Conservation (phyloP, 2,888 invertebrate genomes). For the Melanostoma mellinum region DNA sequence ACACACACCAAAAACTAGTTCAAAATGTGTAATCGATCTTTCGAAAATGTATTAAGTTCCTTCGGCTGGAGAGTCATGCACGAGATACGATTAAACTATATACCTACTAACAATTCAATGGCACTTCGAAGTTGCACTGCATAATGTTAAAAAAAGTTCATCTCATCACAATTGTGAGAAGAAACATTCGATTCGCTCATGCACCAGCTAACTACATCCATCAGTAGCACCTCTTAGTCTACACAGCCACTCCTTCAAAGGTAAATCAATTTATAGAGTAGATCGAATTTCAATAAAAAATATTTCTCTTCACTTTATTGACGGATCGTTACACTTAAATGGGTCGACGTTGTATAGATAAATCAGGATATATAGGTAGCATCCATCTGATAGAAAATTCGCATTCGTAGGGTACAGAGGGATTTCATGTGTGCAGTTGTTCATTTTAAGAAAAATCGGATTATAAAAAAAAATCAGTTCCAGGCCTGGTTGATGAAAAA, state of each 20-base stretch:
- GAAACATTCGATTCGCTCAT: slow-evolving; percentile 22
- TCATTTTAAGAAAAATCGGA: slow-evolving; percentile 41
- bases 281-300: slow-evolving; percentile 54
- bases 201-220: slow-evolving; percentile 53
- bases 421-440: slow-evolving; percentile 23
- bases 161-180: slow-evolving; percentile 24
- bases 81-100: slow-evolving; percentile 2
- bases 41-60: slow-evolving; percentile 66
- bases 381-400: slow-evolving; percentile 30
- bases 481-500: slow-evolving; percentile 56
- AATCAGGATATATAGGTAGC: slow-evolving; percentile 23
- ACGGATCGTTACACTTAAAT: slow-evolving; percentile 65
- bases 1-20: slow-evolving; percentile 61
- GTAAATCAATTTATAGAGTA: slow-evolving; percentile 41
- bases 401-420: slow-evolving; percentile 6
- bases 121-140: slow-evolving; percentile 31
- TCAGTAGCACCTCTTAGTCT: slow-evolving; percentile 59
- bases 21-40: slow-evolving; percentile 71
- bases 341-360: slow-evolving; percentile 42
- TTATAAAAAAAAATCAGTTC: slow-evolving; percentile 37
- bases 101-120: slow-evolving; percentile 40
- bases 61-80: background rate
- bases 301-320: slow-evolving; percentile 42
- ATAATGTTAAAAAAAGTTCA: slow-evolving; percentile 37
- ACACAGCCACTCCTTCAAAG: slow-evolving; percentile 52